Conservation (phyloP, 2,888 invertebrate species). For the Pheosia gnoma region DNA sequence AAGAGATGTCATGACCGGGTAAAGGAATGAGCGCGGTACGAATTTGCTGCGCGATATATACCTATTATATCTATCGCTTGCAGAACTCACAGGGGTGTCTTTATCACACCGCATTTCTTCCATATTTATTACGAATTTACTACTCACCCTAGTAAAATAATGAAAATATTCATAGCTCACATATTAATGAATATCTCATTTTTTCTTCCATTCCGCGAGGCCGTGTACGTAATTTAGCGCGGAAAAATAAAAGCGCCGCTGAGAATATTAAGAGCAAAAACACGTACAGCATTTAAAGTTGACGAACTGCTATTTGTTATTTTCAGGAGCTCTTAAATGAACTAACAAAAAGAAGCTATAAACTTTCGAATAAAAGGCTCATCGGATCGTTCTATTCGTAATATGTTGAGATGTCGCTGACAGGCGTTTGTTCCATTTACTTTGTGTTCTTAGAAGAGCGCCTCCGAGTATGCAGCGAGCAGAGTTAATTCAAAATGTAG, state of each 20-base stretch:
- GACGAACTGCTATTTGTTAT: constrained; percentile 49
- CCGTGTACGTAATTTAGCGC: constrained; percentile 30
- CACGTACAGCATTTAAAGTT: constrained; percentile 13
- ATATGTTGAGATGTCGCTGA: constrained; percentile 46
- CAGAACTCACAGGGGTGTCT: constrained; percentile 47
- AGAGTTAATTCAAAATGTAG: constrained; percentile 42
- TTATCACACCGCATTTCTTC: constrained; percentile 55
- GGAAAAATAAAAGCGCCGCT: constrained; percentile 49
- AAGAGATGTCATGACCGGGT: constrained; percentile 38
- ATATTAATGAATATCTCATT: constrained; percentile 64
- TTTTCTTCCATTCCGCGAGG: constrained; percentile 31
- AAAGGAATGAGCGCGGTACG: constrained; percentile 52
- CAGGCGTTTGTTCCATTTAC: constrained; percentile 50
- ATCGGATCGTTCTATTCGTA: constrained; percentile 40
- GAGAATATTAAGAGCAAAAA: constrained; percentile 48
- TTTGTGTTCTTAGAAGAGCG: constrained; percentile 43
- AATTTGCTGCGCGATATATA: constrained; percentile 52
- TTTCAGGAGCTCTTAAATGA: constrained; percentile 50
- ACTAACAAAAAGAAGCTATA: constrained; percentile 40
- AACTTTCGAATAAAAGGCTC: constrained; percentile 48
- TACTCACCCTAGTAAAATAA: constrained; percentile 59
- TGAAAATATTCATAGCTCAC: constrained; percentile 62
- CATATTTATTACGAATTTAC: constrained; percentile 72
- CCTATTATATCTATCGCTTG: constrained; percentile 15
- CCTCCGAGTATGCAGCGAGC: constrained; percentile 21